Conservation (phyloP, 2,113 vertebrate species). For the Sminthopsis crassicaudata region DNA sequence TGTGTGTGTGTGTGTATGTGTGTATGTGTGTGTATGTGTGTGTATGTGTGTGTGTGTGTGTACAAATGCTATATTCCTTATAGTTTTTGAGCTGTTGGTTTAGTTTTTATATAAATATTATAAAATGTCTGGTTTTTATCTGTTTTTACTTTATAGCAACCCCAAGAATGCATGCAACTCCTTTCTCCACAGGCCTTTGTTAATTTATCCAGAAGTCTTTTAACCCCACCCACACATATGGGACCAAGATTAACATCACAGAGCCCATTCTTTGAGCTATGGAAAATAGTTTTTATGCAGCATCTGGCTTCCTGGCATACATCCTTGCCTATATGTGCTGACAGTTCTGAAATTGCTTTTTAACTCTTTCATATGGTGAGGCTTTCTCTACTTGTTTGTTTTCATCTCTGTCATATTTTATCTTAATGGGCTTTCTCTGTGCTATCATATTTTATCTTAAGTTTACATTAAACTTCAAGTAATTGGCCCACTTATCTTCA, state of each 20-base stretch:
- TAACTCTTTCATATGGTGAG: conserved; percentile 54
- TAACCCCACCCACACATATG: conserved; percentile 44
- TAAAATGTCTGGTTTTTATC: conserved; percentile 46
- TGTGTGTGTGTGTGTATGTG: too few relatives aligned
- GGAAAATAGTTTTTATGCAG: conserved; percentile 71
- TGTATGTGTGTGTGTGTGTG: too few relatives aligned
- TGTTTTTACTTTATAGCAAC: conserved; percentile 54
- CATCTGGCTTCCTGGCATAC: conserved; percentile 76
- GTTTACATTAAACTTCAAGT: conserved; percentile 52
- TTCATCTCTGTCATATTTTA: conserved; percentile 71
- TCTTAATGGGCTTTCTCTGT: conserved; percentile 61
- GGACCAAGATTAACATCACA: conserved; percentile 67
- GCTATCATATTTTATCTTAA: conserved; percentile 67
- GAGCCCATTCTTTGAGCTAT: conserved; percentile 20
- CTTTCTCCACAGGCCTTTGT: background rate
- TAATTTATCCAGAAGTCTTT: conserved; percentile 67
- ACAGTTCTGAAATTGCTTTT: conserved; percentile 78
- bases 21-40: too few relatives aligned
- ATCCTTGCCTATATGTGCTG: conserved; percentile 62
- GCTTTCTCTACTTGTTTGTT: conserved; percentile 66
- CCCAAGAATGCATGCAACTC: background rate
- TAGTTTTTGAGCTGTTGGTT: background rate
- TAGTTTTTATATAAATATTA: background rate
- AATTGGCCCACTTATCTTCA: conserved; percentile 42
- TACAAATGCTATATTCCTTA: conserved; percentile 33